A percentile compares a stretch with the other conserved stretches of the same genome.
These are phyloP conservation scores for Lasioglossum marginatum DNA, from an alignment of 2,888 invertebrate genomes.

Conservation along the genomic window DNA sequence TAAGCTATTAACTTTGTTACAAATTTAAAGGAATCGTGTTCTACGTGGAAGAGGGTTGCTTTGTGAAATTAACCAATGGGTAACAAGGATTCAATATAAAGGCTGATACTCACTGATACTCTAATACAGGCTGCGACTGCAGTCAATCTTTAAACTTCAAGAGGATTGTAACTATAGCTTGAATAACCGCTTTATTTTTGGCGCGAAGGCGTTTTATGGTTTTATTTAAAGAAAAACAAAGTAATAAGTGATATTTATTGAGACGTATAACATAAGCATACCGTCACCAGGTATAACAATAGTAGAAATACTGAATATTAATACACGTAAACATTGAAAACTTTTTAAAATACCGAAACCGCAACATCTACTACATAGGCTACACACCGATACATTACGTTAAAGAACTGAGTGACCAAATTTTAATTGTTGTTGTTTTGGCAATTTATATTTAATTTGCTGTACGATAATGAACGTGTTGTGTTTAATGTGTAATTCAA, in stretches of 20 bases:
- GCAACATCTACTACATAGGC: background rate
- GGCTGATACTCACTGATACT: background rate
- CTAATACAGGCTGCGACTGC: background rate
- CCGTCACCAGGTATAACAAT: conserved; percentile 34
- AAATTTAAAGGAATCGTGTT: conserved; percentile 13
- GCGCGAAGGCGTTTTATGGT: conserved; percentile 65
- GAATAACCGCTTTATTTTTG: conserved; percentile 64
- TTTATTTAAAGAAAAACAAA: conserved; percentile 22
- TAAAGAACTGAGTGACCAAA: background rate
- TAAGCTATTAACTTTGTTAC: background rate
- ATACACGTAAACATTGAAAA: conserved; percentile 3
- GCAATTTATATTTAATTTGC: background rate
- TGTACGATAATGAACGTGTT: background rate
- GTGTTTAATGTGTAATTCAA: background rate
- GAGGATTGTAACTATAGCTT: conserved; percentile 36
- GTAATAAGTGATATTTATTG: conserved; percentile 9
- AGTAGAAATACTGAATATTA: background rate
- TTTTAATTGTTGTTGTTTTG: conserved; percentile 8
- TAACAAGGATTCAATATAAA: background rate
- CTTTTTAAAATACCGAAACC: conserved; percentile 1
- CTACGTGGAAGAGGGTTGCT: background rate
- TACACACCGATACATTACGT: background rate
- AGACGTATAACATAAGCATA: background rate
- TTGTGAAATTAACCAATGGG: conserved; percentile 29
- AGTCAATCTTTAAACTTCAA: conserved; percentile 27